Base-by-base conservation (phyloP, 2,888 invertebrate species). In the Dicyrtoma fusca region DNA sequence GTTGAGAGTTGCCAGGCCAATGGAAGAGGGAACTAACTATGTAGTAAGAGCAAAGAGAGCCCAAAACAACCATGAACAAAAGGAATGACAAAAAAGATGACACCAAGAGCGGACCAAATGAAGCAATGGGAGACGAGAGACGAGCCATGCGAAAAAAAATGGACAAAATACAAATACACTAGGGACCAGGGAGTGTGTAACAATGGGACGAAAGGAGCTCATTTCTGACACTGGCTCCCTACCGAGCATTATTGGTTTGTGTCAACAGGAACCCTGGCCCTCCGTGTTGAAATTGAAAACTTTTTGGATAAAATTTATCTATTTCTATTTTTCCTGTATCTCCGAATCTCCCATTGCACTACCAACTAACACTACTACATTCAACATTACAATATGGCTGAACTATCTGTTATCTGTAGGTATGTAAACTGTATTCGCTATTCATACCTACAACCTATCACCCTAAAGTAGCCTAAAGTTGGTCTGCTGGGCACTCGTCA, bases 41-140 rank as follows among this genome's bases (percentile, higher is more conserved):
- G 19, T 63, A 44, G 21, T 44, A 63, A 42, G 42, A 25, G 13
- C 23, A 6, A 14, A 59, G 23, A 42, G 34, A 34, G 8, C 34
- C 34, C 34, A 34, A 3, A 34, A 34, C 34, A 34, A 34, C 34
- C 34, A 34, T 8, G 34, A 34, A 34, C 34, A 34, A 34, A 34
- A 34, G 53, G 57, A 57, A 57, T 57, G 57, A 57, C 57, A 62
- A 64, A 64, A 64, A 64, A 64, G 64, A 64, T 64, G 64, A 64
- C 64, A 64, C 64, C 64, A 49, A 64, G 47, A 64, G 64, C 64
- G 64, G 64, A 64, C 64, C 64, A 45, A 64, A 64, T 64, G 47
- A 45, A 64, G 47, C 47, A 49, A 64, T 64, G 49, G 62, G 62
- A 62, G 42, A 62, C 14, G 57, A 23, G 17, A n/a, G n/a, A n/a